These are phyloP conservation scores for Varanus komodoensis DNA, from an alignment of 2,113 vertebrate species.

Conservation along the genomic window DNA sequence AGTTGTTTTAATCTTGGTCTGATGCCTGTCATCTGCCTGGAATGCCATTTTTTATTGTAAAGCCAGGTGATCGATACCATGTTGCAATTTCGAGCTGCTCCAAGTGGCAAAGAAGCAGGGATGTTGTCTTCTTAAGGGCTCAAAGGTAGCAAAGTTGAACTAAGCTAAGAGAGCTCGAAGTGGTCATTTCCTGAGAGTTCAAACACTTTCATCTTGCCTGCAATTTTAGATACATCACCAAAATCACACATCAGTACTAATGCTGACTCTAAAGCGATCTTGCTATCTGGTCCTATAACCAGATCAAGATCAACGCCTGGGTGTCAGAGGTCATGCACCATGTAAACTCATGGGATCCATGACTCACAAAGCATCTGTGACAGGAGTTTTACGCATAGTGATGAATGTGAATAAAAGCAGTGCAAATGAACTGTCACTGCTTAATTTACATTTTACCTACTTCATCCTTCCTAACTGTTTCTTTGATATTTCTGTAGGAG, in stretches of 20 bases:
- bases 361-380: conserved; percentile 58
- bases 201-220: conserved; percentile 18
- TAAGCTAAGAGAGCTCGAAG: not conserved
- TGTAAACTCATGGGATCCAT: conserved; percentile 45
- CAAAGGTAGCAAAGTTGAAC: not conserved
- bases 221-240: conserved; percentile 7
- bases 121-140: not conserved
- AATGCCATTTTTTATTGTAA: too few relatives aligned
- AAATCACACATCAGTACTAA: conserved; percentile 41
- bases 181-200: conserved; percentile 5
- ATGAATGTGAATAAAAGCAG: conserved; percentile 55
- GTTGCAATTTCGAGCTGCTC: not conserved
- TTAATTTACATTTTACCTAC: conserved; percentile 41
- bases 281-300: conserved; percentile 32
- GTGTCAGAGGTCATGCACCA: conserved; percentile 60
- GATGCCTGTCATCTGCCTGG: too few relatives aligned
- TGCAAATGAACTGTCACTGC: conserved; percentile 31
- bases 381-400: conserved; percentile 49
- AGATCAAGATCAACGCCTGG: conserved; percentile 20
- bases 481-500: conserved; percentile 18
- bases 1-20: too few relatives aligned
- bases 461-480: conserved; percentile 23
- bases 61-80: too few relatives aligned
- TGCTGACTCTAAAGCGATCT: conserved; percentile 27
- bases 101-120: not conserved